Conservation (phyloP, 2,888 invertebrate species). For the Zhengitettix transpicula region DNA sequence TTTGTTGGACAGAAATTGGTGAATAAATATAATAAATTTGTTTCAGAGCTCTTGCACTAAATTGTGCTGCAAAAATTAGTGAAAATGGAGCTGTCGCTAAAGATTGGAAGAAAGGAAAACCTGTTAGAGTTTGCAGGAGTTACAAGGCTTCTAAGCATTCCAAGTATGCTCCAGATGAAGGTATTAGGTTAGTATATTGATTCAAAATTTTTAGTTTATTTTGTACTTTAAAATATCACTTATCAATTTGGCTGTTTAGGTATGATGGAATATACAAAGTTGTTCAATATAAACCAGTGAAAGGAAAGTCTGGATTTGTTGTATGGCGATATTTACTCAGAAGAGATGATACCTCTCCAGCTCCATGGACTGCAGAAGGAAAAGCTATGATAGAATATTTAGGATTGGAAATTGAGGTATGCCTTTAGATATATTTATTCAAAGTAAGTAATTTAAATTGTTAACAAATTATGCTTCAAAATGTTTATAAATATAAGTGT, state of each 20-base stretch:
- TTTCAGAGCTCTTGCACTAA: constrained; percentile 56
- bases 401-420: constrained; percentile 26
- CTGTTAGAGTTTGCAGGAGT: constrained; percentile 63
- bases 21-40: not conserved
- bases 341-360: constrained; percentile 58
- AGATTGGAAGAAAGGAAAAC: constrained; percentile 56
- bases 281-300: constrained; percentile 64
- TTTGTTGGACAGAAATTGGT: not conserved
- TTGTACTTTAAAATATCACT: not conserved
- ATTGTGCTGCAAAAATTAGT: constrained; percentile 53
- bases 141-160: constrained; percentile 59
- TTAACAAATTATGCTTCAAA: no score
- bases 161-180: constrained; percentile 60
- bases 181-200: constrained; percentile 31
- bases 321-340: constrained; percentile 66
- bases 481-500: no score
- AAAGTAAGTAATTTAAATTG: no score
- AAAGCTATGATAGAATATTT: constrained; percentile 30
- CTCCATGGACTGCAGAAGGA: constrained; percentile 63
- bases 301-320: constrained; percentile 55
- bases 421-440: not conserved
- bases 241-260: constrained; percentile 22
- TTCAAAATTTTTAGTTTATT: no score
- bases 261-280: constrained; percentile 82
- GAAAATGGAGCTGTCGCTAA: constrained; percentile 50